Percentiles rank a stretch among this genome's conserved stretches.
Conservation (phyloP, 2,797 vertebrate genomes). For the Crypturellus tataupa region DNA sequence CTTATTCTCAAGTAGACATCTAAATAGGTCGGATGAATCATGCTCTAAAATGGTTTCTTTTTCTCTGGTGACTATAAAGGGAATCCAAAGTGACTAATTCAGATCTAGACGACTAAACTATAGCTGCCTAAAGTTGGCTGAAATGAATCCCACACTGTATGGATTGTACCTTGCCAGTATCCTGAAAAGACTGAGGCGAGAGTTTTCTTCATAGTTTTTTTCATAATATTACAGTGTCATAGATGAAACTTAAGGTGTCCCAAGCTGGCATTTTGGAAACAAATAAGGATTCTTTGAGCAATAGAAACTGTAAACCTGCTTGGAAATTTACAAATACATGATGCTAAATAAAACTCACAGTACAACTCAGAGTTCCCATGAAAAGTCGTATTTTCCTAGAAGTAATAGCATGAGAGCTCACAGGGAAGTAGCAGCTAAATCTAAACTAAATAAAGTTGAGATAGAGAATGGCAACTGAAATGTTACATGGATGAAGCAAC, state of each 20-base stretch:
- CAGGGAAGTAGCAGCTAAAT: not conserved
- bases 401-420: not conserved
- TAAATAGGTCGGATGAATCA: slow-evolving; percentile 69
- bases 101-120: slow-evolving; percentile 29
- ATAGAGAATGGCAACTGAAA: not conserved
- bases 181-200: not conserved
- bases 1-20: slow-evolving; percentile 39
- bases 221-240: not conserved
- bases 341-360: not conserved
- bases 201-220: not conserved
- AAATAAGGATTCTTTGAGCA: not conserved
- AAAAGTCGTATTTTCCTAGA: not conserved
- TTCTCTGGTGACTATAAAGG: slow-evolving; percentile 38
- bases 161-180: not conserved
- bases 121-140: slow-evolving; percentile 32
- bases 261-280: not conserved
- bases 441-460: not conserved
- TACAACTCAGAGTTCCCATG: not conserved
- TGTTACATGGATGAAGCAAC: not conserved
- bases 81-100: slow-evolving; percentile 52
- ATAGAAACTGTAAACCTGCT: not conserved
- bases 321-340: not conserved
- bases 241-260: not conserved
- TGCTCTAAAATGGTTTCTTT: slow-evolving; percentile 23
- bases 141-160: slow-evolving; percentile 38